Conservation (phyloP, 2,797 vertebrate species). For the Microtus californicus region DNA sequence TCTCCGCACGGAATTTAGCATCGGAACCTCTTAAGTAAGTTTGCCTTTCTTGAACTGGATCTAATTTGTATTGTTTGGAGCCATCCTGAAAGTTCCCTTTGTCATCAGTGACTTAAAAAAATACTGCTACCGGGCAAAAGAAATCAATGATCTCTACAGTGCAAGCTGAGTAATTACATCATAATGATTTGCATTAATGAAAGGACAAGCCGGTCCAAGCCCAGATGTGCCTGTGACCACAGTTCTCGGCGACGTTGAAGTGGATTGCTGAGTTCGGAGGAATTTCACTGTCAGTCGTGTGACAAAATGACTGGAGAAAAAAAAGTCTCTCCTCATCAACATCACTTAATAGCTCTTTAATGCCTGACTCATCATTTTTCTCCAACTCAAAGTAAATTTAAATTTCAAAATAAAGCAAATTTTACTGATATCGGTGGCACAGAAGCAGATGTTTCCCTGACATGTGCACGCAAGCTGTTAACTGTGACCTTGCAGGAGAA, state of each 20-base stretch:
- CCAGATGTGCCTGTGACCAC: conserved; percentile 77
- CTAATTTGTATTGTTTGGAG: conserved; percentile 76
- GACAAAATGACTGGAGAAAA: conserved; percentile 81
- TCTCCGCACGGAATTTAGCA: conserved; percentile 53
- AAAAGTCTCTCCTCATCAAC: conserved; percentile 80
- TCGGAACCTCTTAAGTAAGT: conserved; percentile 67
- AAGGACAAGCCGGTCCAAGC: conserved; percentile 78
- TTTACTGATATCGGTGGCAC: conserved; percentile 84
- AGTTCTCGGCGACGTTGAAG: conserved; percentile 68
- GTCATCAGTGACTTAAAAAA: conserved; percentile 79
- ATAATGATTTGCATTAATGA: conserved; percentile 83
- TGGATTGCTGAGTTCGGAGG: conserved; percentile 80
- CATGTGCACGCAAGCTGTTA: conserved; percentile 89
- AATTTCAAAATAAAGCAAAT: conserved; percentile 87
- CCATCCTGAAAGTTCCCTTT: conserved; percentile 77
- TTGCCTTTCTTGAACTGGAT: conserved; percentile 71
- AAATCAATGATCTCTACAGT: conserved; percentile 79
- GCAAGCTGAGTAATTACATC: conserved; percentile 81
- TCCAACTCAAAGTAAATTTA: conserved; percentile 81
- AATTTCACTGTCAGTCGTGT: conserved; percentile 77
- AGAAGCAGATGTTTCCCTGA: conserved; percentile 90
- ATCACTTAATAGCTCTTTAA: conserved; percentile 85
- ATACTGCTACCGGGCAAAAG: conserved; percentile 81
- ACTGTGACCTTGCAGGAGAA: conserved; percentile 88
- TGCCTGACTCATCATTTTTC: conserved; percentile 86